Evolutionary conservation across 2,113 vertebrate species (phyloP).

Genomic region (Esox niger): DNA sequence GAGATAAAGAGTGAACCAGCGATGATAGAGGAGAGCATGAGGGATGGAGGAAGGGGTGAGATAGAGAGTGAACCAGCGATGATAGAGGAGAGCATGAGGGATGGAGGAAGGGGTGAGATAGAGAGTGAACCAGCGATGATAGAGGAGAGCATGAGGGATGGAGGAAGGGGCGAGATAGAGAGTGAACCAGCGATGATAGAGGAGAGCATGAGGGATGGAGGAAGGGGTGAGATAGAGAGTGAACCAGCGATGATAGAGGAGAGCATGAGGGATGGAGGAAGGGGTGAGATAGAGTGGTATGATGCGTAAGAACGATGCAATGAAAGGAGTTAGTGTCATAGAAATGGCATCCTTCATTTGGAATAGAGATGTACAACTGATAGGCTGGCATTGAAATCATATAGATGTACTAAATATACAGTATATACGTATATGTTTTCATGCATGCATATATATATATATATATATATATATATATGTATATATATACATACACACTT

Average conservation of each 20-base stretch:
- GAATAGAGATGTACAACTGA: not conserved
- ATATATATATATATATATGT: no score
- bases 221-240: no score
- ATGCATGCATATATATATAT: no score
- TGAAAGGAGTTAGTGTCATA: not conserved
- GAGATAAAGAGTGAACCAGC: not conserved
- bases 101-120: no score
- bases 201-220: no score
- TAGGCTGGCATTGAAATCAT: no score
- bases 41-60: no score
- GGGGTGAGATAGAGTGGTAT: constrained; percentile 15
- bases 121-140: not conserved
- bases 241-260: no score
- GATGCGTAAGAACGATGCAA: not conserved
- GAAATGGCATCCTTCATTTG: not conserved
- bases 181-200: not conserved
- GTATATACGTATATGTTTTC: no score
- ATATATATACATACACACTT: not conserved
- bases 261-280: not conserved
- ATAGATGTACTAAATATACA: no score
- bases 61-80: not conserved
- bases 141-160: no score
- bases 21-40: not conserved
- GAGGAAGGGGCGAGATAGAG: no score
- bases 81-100: not conserved